Evolutionary conservation across 1,140 invertebrate species (phyloP).

Genomic region (Drosophila nigrodunni): DNA sequence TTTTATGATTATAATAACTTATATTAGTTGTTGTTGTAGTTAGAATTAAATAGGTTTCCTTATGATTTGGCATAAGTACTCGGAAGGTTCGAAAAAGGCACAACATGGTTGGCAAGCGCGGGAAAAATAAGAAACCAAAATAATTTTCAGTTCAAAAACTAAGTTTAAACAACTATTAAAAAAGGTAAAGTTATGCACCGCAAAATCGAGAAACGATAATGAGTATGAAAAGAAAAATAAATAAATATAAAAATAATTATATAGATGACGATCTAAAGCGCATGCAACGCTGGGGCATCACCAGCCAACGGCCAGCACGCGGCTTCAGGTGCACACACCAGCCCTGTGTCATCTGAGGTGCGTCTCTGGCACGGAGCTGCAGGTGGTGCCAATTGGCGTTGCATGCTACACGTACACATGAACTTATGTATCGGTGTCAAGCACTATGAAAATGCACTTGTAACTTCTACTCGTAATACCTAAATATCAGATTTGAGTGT

Average conservation of each 20-base stretch:
- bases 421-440: slow-evolving; percentile 26
- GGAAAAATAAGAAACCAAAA: slow-evolving; percentile 20
- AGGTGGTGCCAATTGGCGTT: background rate
- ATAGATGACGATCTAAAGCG: slow-evolving; percentile 22
- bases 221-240: background rate
- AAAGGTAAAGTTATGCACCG: slow-evolving; percentile 15
- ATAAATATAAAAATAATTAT: background rate
- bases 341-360: slow-evolving; percentile 62
- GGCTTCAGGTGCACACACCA: slow-evolving; percentile 64
- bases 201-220: background rate
- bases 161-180: slow-evolving; percentile 21
- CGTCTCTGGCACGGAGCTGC: slow-evolving; percentile 38
- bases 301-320: slow-evolving; percentile 36
- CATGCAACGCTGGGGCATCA: slow-evolving; percentile 23
- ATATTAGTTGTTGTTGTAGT: slow-evolving; percentile 36
- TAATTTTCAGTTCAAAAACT: slow-evolving; percentile 23
- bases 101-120: slow-evolving; percentile 53
- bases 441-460: slow-evolving; percentile 56
- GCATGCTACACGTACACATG: slow-evolving; percentile 7
- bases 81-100: slow-evolving; percentile 74
- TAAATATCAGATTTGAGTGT: slow-evolving; percentile 28
- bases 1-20: slow-evolving; percentile 39
- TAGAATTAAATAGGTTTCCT: slow-evolving; percentile 30
- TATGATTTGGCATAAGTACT: slow-evolving; percentile 68
- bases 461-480: slow-evolving; percentile 22